Evolutionary conservation across 1,140 invertebrate genomes (phyloP).

Genomic region (Acromyrmex charruanus): DNA sequence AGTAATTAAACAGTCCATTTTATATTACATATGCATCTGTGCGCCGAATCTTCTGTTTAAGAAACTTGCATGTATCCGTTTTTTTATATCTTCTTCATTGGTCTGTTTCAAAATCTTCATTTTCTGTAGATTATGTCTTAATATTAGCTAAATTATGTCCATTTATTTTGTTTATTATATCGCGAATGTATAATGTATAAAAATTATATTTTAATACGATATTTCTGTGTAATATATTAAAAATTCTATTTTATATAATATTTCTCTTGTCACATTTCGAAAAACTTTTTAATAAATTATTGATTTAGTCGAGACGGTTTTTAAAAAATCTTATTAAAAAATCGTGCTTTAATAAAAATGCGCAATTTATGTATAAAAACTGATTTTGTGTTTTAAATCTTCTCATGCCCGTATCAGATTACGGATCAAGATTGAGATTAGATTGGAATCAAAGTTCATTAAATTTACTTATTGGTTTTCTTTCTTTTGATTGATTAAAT

Average conservation of each 20-base stretch:
- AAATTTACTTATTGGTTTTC: too few species aligned
- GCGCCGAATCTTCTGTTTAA: constrained; percentile 3
- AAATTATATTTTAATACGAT: constrained; percentile 6
- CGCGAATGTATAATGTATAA: constrained; percentile 3
- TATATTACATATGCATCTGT: background rate
- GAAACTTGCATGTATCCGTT: background rate
- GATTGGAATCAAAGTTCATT: too few species aligned
- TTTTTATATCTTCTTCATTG: background rate
- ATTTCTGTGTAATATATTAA: constrained; percentile 30
- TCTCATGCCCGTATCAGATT: too few species aligned
- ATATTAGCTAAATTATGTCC: constrained; percentile 14
- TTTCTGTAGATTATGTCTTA: constrained; percentile 2
- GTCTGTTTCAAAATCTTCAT: background rate
- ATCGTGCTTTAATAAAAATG: background rate
- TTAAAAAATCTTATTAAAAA: background rate
- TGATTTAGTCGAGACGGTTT: background rate
- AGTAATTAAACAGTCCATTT: constrained; percentile 23
- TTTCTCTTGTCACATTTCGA: background rate
- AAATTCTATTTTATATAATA: constrained; percentile 24
- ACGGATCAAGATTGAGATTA: too few species aligned
- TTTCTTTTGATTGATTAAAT: too few species aligned
- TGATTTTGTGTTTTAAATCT: constrained; percentile 42
- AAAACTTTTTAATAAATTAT: constrained; percentile 18
- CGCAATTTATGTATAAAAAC: background rate
- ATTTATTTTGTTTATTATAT: constrained; percentile 37